Evolutionary conservation across 2,113 vertebrate genomes (phyloP).

Genomic region (Pteruthius melanotis): DNA sequence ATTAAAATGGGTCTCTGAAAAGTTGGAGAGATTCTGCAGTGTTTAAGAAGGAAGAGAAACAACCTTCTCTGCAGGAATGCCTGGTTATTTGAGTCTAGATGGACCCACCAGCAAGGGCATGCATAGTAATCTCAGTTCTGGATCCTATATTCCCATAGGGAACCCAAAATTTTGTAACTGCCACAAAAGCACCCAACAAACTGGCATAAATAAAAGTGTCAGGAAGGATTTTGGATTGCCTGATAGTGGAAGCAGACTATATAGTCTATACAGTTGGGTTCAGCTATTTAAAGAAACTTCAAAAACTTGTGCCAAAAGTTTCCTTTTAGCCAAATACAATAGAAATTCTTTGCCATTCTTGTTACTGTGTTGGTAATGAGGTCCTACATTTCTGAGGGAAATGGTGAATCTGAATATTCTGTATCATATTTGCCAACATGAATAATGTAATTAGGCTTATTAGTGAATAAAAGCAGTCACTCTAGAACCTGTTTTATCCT

Average conservation of each 20-base stretch:
- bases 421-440: background rate
- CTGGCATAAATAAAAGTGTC: background rate
- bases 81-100: background rate
- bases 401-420: background rate
- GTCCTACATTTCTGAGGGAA: background rate
- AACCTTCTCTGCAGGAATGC: background rate
- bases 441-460: background rate
- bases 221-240: background rate
- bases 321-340: background rate
- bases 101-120: background rate
- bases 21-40: background rate
- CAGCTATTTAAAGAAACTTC: background rate
- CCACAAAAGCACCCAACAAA: background rate
- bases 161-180: background rate
- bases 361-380: background rate
- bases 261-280: background rate
- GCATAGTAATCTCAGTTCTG: background rate
- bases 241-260: background rate
- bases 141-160: accelerated
- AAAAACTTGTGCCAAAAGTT: background rate
- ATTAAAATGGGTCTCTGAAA: background rate
- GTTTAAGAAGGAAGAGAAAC: background rate
- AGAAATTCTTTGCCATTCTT: background rate
- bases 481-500: background rate
- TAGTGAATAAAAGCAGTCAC: background rate